These are phyloP conservation scores for Cataglyphis rosenhaueri DNA, from an alignment of 2,888 invertebrate species.

Conservation along the genomic window DNA sequence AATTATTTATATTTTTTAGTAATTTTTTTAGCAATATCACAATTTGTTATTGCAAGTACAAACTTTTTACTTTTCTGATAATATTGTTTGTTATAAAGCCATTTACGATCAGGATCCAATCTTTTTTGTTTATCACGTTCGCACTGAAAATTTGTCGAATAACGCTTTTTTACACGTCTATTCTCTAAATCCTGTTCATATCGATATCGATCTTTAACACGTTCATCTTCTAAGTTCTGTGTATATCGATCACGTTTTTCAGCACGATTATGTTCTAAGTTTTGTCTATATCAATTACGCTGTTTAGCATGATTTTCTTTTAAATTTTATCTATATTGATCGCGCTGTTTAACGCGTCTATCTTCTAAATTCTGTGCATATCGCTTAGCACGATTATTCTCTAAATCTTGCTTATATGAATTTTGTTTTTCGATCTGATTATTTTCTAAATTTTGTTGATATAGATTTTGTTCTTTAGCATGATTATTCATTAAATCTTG, in stretches of 20 bases:
- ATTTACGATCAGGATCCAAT: background rate
- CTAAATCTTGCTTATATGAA: background rate
- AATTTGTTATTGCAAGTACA: background rate
- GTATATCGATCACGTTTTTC: too few relatives aligned
- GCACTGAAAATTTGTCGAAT: background rate
- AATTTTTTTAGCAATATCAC: background rate
- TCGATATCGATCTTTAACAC: background rate
- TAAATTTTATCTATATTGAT: background rate
- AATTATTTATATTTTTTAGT: background rate
- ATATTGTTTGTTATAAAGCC: constrained; percentile 12
- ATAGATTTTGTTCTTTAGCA: background rate
- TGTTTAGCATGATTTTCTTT: background rate
- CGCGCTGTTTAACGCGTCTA: background rate
- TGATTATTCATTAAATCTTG: background rate
- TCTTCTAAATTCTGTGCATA: background rate
- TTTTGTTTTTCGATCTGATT: background rate
- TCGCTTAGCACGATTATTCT: too few relatives aligned
- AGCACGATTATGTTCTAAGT: background rate
- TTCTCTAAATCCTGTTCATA: background rate
- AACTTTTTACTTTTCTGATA: constrained; percentile 8
- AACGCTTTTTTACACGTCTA: background rate
- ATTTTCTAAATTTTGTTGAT: background rate
- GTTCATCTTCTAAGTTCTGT: background rate
- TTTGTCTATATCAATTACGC: too few relatives aligned
- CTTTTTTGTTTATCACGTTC: background rate